Conservation (phyloP, 2,113 vertebrate species). For the Antigone vipio region DNA sequence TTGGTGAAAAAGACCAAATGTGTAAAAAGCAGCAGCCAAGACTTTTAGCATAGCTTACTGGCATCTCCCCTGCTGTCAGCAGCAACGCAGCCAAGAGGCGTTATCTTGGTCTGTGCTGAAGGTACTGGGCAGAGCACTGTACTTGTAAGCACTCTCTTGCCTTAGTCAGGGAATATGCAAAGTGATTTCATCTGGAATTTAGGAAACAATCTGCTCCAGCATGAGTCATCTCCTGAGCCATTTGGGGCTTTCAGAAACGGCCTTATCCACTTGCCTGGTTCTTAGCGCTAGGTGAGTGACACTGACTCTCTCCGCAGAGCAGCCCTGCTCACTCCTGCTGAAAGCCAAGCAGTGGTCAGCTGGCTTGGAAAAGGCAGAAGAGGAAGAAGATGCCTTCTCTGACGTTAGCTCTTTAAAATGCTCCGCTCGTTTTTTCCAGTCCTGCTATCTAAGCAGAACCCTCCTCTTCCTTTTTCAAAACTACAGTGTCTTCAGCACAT, state of each 20-base stretch:
- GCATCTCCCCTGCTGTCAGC: constrained; percentile 23
- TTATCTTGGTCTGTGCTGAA: not conserved
- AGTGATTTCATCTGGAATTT: constrained; percentile 53
- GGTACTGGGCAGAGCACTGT: not conserved
- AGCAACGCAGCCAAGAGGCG: not conserved
- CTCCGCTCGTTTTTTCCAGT: not conserved
- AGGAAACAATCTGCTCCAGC: constrained; percentile 37
- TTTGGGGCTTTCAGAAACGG: constrained; percentile 9
- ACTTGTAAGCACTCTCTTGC: not conserved
- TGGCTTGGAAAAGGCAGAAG: not conserved
- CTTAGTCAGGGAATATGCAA: constrained; percentile 48
- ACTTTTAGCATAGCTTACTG: constrained; percentile 14
- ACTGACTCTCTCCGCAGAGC: not conserved
- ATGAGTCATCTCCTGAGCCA: constrained; percentile 52
- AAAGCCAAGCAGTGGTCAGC: not conserved
- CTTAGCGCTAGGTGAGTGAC: not conserved
- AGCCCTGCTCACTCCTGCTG: not conserved
- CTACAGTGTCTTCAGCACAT: not conserved
- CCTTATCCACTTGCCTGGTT: not conserved
- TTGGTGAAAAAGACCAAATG: constrained; percentile 6
- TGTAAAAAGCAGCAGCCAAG: constrained; percentile 17
- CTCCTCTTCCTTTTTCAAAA: not conserved
- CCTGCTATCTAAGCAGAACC: not conserved
- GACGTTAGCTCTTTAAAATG: not conserved
- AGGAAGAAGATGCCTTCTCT: not conserved